Percentiles rank a stretch among this genome's conserved stretches.
Evolutionary conservation across 2,797 vertebrate species (phyloP).

Genomic region (Limnodromus scolopaceus): DNA sequence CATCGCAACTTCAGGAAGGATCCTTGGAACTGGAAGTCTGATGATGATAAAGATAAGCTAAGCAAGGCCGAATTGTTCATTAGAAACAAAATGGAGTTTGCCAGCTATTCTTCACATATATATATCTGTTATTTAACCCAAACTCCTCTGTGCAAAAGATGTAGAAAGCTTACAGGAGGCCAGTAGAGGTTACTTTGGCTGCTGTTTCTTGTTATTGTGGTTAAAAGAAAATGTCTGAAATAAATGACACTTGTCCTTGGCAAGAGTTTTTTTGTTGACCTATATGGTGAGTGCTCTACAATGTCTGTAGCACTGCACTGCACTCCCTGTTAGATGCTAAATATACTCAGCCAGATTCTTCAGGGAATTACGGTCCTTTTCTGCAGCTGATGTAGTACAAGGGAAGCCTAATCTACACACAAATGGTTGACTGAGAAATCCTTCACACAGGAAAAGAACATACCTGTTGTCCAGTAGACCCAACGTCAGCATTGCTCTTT

Average conservation of each 20-base stretch:
- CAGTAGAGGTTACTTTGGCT: neutral
- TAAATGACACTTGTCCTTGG: neutral
- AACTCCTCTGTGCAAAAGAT: neutral
- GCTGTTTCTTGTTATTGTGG: neutral
- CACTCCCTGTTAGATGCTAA: neutral
- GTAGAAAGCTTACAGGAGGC: neutral
- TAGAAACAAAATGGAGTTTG: neutral
- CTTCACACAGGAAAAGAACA: neutral
- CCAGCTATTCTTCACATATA: neutral
- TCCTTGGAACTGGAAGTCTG: neutral
- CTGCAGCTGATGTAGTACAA: neutral
- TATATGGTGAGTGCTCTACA: neutral
- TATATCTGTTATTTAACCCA: neutral
- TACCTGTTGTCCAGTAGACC: neutral
- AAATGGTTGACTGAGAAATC: neutral
- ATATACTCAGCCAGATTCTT: neutral
- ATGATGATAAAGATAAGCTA: neutral
- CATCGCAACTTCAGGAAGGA: neutral
- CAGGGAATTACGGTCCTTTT: neutral
- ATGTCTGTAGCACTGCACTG: neutral
- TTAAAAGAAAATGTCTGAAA: neutral
- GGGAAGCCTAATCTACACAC: neutral
- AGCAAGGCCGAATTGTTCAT: neutral
- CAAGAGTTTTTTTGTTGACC: neutral
- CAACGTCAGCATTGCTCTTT: neutral